Base-by-base conservation (phyloP, 2,113 vertebrate species). In the Eclectus roratus region DNA sequence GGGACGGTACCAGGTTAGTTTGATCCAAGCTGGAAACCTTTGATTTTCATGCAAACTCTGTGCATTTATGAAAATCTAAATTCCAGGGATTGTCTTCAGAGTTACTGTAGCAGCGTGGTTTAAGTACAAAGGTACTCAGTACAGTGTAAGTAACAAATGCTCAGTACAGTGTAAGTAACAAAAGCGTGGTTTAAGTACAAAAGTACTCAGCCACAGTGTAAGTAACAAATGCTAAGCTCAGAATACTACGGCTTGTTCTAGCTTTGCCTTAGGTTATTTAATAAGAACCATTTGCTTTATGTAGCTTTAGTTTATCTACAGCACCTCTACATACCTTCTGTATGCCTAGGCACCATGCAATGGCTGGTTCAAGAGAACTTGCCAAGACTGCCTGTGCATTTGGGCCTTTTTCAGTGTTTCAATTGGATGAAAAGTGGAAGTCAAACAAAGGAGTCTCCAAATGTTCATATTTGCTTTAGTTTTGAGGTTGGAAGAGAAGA, bases 1-100 rank as follows among this genome's bases (percentile, higher is more conserved):
- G 94, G 98, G 98, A 39, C 95, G 98, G 43, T 98, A 98, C 61
- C 98, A 99, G 98, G 99, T 99, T 85, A 95, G 98, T 96, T 68
- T 72, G 50, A 46, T 49, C 58, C 77, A 23, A 74, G 89, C 55
- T 73, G 82, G 76, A 82, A 65, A 53, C 41, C 63, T 93, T 56
- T 61, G 73, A 80, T 92, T 85, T 94, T 91, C 46, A 18, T 41
- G 21, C 6, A 21, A 86, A 65, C 28, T n/a, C 43, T 61, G 11
- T 50, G 53, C 43, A 46, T 70, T 52, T 64, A 35, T 47, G 29
- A 19, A 80, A 60, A 81, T n/a, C 47, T 49, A 56, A 79, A 56
- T 68, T 56, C 41, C 24, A 3, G 0, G 29, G 23, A 52, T 24
- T 78, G 31, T 77, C 35, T 74, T 79, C 44, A 39, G 47, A 69